Evolutionary conservation across 2,113 vertebrate genomes (phyloP), one percentile per base, ranked within the genome.

Genomic region (Megaceryle torquata): DNA sequence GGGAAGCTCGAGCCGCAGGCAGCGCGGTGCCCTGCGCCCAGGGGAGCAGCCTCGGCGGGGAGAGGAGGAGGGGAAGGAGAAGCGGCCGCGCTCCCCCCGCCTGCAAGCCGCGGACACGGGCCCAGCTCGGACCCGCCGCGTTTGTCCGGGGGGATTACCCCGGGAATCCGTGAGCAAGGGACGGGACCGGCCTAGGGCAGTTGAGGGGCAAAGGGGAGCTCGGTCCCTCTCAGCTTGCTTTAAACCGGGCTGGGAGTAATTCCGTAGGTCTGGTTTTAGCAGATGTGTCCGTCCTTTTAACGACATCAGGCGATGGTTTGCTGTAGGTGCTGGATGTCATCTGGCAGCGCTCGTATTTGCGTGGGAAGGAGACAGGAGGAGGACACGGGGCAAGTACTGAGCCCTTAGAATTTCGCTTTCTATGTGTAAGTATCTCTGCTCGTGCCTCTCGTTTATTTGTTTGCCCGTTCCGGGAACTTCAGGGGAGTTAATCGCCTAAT

Each of bases 261-360:
- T 57, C 28, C 13, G 11, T 53, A 31, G 89, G 22, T 65, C 51
- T 83, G 48, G 18, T 43, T 33, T 15, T 31, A 61, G 59, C 53
- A 94, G 92, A 93, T 89, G 68, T 81, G 5, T 59, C 80, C 77
- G 72, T 81, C 44, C 89, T 67, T 61, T 63, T 89, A 75, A 69
- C 86, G 95, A 89, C 80, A 84, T 4, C 7, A 26, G 54, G 54
- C 60, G 71, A 78, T 80, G 59, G 31, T 88, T 93, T 71, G 25
- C 89, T 93, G 85, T 81, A 87, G 92, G 89, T 94, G 94, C 87
- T 95, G 92, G 59, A 88, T 95, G 81, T 74, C 86, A 88, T 65
- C 89, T 80, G 83, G 93, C 85, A 70, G 93, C 31, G 1, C 72
- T 78, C 71, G 6, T n/a, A 43, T 76, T 82, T 88, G 84, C 26